Evolutionary conservation across 1,140 invertebrate genomes (phyloP).

Genomic region (Chrysopa pallens): DNA sequence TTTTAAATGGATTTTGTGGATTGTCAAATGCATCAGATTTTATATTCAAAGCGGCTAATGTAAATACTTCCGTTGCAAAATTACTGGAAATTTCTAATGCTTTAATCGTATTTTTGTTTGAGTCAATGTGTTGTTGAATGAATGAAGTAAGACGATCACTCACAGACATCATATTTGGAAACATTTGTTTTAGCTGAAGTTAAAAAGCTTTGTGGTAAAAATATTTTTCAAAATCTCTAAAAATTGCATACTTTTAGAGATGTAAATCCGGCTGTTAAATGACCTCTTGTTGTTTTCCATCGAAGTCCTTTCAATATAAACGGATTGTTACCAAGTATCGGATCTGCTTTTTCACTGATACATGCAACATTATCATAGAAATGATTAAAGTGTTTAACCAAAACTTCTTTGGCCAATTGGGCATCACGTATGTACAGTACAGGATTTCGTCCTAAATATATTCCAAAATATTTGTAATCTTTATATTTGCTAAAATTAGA

Average conservation of each 20-base stretch:
- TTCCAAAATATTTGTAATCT: slow-evolving; percentile 16
- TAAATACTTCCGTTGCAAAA: too few relatives aligned
- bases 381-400: slow-evolving; percentile 29
- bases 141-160: too few relatives aligned
- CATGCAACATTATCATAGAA: slow-evolving; percentile 22
- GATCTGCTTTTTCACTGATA: slow-evolving; percentile 17
- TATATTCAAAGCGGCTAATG: too few relatives aligned
- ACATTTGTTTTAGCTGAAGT: too few relatives aligned
- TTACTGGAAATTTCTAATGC: too few relatives aligned
- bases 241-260: slow-evolving; percentile 12
- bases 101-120: too few relatives aligned
- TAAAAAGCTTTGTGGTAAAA: too few relatives aligned
- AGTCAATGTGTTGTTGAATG: too few relatives aligned
- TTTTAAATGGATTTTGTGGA: too few relatives aligned
- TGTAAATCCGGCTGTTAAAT: slow-evolving; percentile 20
- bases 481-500: slow-evolving; percentile 4
- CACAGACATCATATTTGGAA: too few relatives aligned
- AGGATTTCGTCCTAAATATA: slow-evolving; percentile 23
- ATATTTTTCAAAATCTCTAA: too few relatives aligned
- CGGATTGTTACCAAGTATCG: slow-evolving; percentile 19
- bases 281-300: slow-evolving; percentile 23
- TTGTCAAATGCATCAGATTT: too few relatives aligned
- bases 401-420: slow-evolving; percentile 29
- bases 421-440: slow-evolving; percentile 31
- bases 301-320: slow-evolving; percentile 19